phyloP scores from a whole-genome alignment of 2,797 vertebrate species.

The Choloepus didactylus region DNA sequence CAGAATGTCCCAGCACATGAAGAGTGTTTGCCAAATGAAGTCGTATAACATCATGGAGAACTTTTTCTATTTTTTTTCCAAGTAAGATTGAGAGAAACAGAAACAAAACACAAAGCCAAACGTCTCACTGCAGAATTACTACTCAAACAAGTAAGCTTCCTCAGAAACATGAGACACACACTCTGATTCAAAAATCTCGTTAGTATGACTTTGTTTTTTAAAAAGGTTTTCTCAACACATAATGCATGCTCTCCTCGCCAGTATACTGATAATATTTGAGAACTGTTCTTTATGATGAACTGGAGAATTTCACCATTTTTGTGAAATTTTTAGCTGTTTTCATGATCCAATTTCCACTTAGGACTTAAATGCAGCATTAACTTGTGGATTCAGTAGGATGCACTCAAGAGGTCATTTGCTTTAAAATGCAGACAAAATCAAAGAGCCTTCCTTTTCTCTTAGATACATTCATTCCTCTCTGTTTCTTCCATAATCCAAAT shows the following conservation, averaged over 20 bases:
- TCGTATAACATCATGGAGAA: neutral
- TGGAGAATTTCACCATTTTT: conserved; percentile 38
- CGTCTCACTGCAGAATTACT: neutral
- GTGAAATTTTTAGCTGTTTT: conserved; percentile 52
- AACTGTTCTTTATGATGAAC: conserved; percentile 1
- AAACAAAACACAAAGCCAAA: neutral
- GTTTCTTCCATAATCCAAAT: neutral
- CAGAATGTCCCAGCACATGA: neutral
- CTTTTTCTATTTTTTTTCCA: neutral
- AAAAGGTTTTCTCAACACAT: neutral
- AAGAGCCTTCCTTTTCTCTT: neutral
- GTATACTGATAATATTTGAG: neutral
- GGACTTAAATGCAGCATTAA: neutral
- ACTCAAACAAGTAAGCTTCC: neutral
- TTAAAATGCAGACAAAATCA: conserved; percentile 2
- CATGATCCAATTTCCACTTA: conserved; percentile 35
- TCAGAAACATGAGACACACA: neutral
- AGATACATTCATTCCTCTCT: neutral
- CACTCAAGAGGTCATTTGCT: neutral
- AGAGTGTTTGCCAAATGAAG: neutral
- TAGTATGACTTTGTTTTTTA: neutral
- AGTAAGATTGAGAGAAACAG: neutral
- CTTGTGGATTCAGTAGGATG: neutral
- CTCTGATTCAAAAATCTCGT: neutral
- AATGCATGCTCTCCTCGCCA: neutral